phyloP scores from a whole-genome alignment of 2,888 invertebrate genomes.

The Odontothrips loti region DNA sequence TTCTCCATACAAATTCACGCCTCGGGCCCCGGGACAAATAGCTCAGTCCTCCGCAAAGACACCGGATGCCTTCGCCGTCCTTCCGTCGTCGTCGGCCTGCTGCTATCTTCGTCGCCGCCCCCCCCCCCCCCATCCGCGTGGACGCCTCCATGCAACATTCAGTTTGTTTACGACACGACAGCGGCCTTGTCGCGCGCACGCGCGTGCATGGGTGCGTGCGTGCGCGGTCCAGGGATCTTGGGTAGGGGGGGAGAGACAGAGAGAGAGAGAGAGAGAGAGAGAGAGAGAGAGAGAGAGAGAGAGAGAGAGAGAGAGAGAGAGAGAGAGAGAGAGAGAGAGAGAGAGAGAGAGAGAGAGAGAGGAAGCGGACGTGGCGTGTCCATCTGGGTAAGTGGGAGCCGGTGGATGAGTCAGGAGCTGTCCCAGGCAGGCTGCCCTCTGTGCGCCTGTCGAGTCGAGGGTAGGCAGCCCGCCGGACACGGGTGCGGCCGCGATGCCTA shows the following conservation, averaged over 20 bases:
- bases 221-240: no score
- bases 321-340: neutral
- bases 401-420: neutral
- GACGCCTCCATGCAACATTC: slow-evolving; percentile 10
- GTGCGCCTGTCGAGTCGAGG: neutral
- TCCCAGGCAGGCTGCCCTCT: neutral
- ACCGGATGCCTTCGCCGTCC: no score
- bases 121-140: no score
- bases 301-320: neutral
- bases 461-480: neutral
- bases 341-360: neutral
- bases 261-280: no score
- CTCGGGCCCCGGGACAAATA: neutral
- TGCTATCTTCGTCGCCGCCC: no score
- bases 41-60: no score
- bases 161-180: slow-evolving; percentile 15
- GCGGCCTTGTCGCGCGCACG: neutral
- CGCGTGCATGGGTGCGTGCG: no score
- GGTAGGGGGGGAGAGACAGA: no score
- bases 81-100: no score
- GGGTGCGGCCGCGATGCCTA: neutral
- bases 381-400: slow-evolving; percentile 5
- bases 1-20: neutral
- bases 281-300: neutral
- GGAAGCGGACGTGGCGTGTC: neutral